A percentile compares a stretch with the other conserved stretches of the same genome.
These are phyloP conservation scores for Sebastes diaconus DNA, from an alignment of 2,797 vertebrate species.

Conservation along the genomic window DNA sequence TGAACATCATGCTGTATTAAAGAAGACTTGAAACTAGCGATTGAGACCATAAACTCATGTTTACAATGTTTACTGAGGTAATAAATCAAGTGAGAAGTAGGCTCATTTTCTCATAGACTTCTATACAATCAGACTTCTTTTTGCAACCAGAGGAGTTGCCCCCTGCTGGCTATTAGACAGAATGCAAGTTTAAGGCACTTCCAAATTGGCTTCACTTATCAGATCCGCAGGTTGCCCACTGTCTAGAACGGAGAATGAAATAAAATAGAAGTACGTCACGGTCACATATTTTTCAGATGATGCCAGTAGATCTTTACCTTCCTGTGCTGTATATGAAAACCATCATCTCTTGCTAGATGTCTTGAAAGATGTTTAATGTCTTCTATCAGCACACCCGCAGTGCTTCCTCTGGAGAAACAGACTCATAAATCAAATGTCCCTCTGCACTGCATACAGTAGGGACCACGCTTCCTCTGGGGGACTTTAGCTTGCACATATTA, in stretches of 20 bases:
- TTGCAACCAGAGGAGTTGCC: too few relatives aligned
- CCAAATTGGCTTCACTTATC: too few relatives aligned
- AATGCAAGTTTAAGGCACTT: too few relatives aligned
- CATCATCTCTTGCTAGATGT: background rate
- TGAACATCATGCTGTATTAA: too few relatives aligned
- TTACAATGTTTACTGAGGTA: too few relatives aligned
- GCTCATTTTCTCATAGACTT: fast-evolving
- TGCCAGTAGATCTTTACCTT: background rate
- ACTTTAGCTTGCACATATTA: conserved; percentile 20
- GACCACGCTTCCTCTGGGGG: conserved; percentile 22
- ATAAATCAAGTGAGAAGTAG: too few relatives aligned
- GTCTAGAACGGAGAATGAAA: background rate
- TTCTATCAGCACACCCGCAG: background rate
- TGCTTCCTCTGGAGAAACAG: conserved; percentile 3
- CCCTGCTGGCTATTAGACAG: too few relatives aligned
- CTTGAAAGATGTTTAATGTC: conserved; percentile 4
- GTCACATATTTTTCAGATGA: background rate
- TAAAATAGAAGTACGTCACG: background rate
- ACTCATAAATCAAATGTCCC: conserved; percentile 32
- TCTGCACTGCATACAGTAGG: conserved; percentile 16
- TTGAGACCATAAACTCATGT: too few relatives aligned
- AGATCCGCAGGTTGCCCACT: background rate
- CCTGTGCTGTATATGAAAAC: background rate
- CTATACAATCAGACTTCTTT: too few relatives aligned
- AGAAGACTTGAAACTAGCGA: too few relatives aligned